Conservation (phyloP, 2,888 invertebrate species). For the Camponotus fellah region DNA sequence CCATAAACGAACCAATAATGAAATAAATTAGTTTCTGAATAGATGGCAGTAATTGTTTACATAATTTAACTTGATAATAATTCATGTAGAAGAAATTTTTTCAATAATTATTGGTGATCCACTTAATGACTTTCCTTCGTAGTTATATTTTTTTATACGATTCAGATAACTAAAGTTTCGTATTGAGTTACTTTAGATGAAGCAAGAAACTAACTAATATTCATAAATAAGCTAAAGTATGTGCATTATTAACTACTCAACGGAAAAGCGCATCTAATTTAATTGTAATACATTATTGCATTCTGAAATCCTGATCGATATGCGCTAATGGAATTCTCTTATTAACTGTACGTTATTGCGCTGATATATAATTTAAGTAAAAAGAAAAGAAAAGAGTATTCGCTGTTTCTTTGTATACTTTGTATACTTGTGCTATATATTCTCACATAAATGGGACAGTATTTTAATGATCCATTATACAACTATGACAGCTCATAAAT, state of each 20-base stretch:
- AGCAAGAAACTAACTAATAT: not conserved
- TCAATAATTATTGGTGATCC: too few species aligned
- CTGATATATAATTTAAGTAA: constrained; percentile 28
- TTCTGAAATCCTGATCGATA: not conserved
- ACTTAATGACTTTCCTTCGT: not conserved
- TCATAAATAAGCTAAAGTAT: not conserved
- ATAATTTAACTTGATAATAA: too few species aligned
- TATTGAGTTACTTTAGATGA: constrained; percentile 11
- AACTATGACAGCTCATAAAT: constrained; percentile 56
- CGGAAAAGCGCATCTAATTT: constrained; percentile 16
- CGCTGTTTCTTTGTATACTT: not conserved
- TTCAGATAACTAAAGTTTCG: not conserved
- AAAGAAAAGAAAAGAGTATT: constrained; percentile 38
- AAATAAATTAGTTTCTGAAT: too few species aligned
- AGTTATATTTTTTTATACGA: not conserved
- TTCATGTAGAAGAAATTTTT: too few species aligned
- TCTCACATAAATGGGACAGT: constrained; percentile 42
- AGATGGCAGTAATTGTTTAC: too few species aligned
- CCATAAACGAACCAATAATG: too few species aligned
- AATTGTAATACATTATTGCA: constrained; percentile 9
- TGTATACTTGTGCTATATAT: too few species aligned
- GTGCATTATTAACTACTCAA: constrained; percentile 9
- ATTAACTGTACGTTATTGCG: not conserved
- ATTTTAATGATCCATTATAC: constrained; percentile 59
- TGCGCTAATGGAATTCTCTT: constrained; percentile 10